Base-by-base conservation (phyloP, 2,113 vertebrate species). In the Alaudala cheleensis region DNA sequence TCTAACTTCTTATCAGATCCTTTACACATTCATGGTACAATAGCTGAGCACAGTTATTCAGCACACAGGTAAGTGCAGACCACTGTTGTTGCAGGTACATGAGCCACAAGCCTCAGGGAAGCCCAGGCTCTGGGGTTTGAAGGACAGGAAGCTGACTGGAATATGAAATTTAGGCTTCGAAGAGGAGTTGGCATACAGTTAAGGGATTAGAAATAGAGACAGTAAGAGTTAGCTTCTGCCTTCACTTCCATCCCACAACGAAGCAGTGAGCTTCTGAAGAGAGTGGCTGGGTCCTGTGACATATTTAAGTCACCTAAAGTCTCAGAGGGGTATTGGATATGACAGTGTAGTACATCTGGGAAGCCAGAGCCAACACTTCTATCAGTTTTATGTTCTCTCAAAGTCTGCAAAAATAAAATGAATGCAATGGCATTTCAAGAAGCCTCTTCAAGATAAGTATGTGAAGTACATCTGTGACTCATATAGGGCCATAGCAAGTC, bases 261-360 rank as follows among this genome's bases (percentile, higher is more conserved):
- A 86, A 84, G 37, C 8, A 6, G 79, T 64, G 90, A 78, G 29
- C 21, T 29, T 93, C 40, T 34, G 61, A 90, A 74, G 72, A 93
- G 69, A 92, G 33, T 54, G 49, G 11, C 82, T 86, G 40, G 31
- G 47, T 71, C 31, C 82, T 78, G 33, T 82, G 81, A 81, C 81
- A 86, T 6, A 62, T 84, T 92, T 71, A 88, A 92, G 56, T 76
- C 90, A 90, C 57, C 44, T 79, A 8, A 92, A 88, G 31, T 86
- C 93, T 95, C 92, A 88, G n/a, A 86, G n/a, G 86, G 33, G 6
- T 40, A 67, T 65, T 3, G 1, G 53, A 74, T 65, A 65, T 61
- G 95, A 95, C 88, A 96, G 49, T 23, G 56, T 7, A 58, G 31
- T 67, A 88, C 82, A n/a, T 64, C 69, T 88, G 65, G 83, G 90